A percentile compares a stretch with the other conserved stretches of the same genome.
Conservation (phyloP, 2,888 invertebrate genomes). For the Caenorhabditis doughertyi region DNA sequence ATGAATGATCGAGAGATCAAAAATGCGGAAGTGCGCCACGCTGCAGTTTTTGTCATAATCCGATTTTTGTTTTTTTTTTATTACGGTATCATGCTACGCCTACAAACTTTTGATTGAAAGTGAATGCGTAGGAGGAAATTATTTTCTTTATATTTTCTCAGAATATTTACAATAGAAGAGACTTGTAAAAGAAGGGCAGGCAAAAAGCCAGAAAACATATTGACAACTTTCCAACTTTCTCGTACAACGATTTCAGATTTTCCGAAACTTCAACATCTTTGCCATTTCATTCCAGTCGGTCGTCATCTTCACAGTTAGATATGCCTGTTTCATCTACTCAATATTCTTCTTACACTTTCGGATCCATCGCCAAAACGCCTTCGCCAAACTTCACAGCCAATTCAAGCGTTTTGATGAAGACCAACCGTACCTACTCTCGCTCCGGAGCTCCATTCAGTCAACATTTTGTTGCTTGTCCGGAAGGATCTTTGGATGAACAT, state of each 20-base stretch:
- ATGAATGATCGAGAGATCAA: conserved; percentile 19
- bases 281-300: no score
- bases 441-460: background rate
- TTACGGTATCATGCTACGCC: no score
- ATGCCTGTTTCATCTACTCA: no score
- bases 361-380: background rate
- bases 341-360: no score
- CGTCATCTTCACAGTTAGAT: no score
- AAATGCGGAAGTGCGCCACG: conserved; percentile 13
- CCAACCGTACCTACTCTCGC: background rate
- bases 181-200: background rate
- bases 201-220: background rate
- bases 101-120: background rate
- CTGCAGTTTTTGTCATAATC: background rate
- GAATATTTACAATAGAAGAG: no score
- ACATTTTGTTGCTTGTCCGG: background rate
- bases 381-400: background rate
- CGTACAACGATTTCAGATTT: background rate
- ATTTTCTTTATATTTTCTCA: no score
- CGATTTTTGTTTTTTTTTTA: conserved; percentile 4
- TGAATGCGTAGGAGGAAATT: background rate
- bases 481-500: background rate
- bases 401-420: background rate
- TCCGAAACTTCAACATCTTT: background rate
- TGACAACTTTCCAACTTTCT: background rate